Conservation (phyloP, 2,888 invertebrate species). For the Erebia ligea region DNA sequence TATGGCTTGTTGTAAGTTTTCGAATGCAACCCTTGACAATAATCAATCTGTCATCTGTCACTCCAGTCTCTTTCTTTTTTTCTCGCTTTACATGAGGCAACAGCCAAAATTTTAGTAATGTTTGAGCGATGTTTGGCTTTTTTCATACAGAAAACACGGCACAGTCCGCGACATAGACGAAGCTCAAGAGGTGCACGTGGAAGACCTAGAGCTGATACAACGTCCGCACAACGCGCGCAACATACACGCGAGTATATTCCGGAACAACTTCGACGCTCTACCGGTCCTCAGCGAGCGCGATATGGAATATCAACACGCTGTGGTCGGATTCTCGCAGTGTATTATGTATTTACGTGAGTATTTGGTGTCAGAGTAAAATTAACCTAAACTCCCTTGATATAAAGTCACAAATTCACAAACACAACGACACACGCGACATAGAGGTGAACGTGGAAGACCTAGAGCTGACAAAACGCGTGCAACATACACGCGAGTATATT, state of each 20-base stretch:
- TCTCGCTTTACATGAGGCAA: too few relatives aligned
- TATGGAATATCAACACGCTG: conserved; percentile 46
- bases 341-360: conserved; percentile 75
- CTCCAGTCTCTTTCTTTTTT: too few relatives aligned
- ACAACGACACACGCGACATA: conserved; percentile 60
- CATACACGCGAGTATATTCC: conserved; percentile 58
- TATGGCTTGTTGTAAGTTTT: too few relatives aligned
- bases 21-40: too few relatives aligned
- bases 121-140: not conserved
- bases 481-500: conserved; percentile 59
- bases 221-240: conserved; percentile 50
- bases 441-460: conserved; percentile 66
- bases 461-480: conserved; percentile 48
- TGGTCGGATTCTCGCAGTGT: conserved; percentile 71
- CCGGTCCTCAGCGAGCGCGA: conserved; percentile 42
- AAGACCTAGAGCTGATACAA: conserved; percentile 44
- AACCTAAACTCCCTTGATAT: too few relatives aligned
- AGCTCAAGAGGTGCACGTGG: conserved; percentile 68
- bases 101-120: too few relatives aligned
- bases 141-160: conserved; percentile 64
- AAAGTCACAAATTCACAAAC: conserved; percentile 49
- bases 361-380: too few relatives aligned
- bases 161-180: conserved; percentile 64
- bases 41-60: too few relatives aligned
- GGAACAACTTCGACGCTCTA: conserved; percentile 64